Percentiles rank a stretch among this genome's conserved stretches.
These are phyloP conservation scores for Eleginops maclovinus DNA, from an alignment of 2,113 vertebrate genomes.

Conservation along the genomic window DNA sequence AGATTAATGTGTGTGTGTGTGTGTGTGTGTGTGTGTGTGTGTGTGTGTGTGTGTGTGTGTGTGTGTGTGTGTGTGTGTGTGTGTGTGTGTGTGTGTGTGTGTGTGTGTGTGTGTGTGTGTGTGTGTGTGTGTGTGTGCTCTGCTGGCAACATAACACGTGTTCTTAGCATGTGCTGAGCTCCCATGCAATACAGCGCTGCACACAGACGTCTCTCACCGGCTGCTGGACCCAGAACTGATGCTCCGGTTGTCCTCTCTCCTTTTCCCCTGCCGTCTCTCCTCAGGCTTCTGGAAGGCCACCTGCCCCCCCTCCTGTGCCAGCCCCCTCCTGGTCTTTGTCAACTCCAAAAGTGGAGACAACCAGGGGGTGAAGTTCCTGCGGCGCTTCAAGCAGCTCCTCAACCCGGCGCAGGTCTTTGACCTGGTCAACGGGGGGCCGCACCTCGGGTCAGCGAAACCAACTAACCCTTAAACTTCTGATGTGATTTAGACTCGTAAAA, in stretches of 20 bases:
- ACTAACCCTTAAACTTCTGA: background rate
- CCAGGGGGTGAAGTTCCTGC: constrained; percentile 98
- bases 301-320: constrained; percentile 97
- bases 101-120: background rate
- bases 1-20: constrained; percentile 25
- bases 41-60: too few relatives aligned
- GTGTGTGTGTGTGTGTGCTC: background rate
- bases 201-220: too few relatives aligned
- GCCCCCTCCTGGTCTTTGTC: constrained; percentile 97
- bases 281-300: constrained; percentile 99
- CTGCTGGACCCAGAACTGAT: too few relatives aligned
- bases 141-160: constrained; percentile 21
- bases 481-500: background rate
- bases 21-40: constrained; percentile 15
- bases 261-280: background rate
- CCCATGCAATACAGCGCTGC: background rate
- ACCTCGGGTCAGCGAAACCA: constrained; percentile 89
- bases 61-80: too few relatives aligned
- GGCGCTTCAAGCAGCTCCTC: constrained; percentile 97
- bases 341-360: constrained; percentile 99
- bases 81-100: background rate
- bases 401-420: constrained; percentile 99
- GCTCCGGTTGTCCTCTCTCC: too few relatives aligned
- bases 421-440: constrained; percentile 97
- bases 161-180: constrained; percentile 47